Base-by-base conservation (phyloP, 2,113 vertebrate genomes). In the Columba livia region DNA sequence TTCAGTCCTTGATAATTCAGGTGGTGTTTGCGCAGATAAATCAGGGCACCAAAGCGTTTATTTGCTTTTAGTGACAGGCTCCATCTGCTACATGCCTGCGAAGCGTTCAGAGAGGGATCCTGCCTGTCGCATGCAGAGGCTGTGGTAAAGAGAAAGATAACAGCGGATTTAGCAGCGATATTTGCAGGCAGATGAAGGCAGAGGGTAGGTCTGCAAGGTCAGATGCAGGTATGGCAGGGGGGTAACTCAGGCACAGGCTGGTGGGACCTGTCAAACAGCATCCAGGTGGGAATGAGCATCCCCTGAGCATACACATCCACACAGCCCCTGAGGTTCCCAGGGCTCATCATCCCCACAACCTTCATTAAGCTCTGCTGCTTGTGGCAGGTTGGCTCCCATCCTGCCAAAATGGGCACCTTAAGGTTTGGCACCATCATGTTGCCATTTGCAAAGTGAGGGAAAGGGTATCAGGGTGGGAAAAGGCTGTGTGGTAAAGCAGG, bases 21-120 rank as follows among this genome's bases (percentile, higher is more conserved):
- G 81, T 89, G 92, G 34, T 75, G n/a, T 82, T 91, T 89, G 48
- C 6, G 11, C 65, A 87, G 61, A 86, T 72, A 85, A 92, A 94
- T 96, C 92, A 93, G 85, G 74, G 79, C 88, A 91, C 61, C 85
- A 64, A 91, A 94, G 85, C 88, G 21, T 81, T 93, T 95, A 81
- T 87, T 93, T 93, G 85, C 91, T 93, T 81, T 88, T 21, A 74
- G 81, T 87, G 95, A 94, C 96, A 93, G 78, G 81, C 92, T 93
- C 87, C 93, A 96, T 95, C 95, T 95, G 95, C 89, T 93, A 48
- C 85, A 67, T n/a, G 81, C 87, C 78, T 83, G 79, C 4, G 1
- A 79, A 74, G 58, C 14, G 0, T 19, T 93, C 50, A 13, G 88
- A 65, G 64, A 94, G 81, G 48, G 69, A 79, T 72, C 48, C 78